Evolutionary conservation across 2,113 vertebrate genomes (phyloP).

Genomic region (Dissostichus mawsoni): DNA sequence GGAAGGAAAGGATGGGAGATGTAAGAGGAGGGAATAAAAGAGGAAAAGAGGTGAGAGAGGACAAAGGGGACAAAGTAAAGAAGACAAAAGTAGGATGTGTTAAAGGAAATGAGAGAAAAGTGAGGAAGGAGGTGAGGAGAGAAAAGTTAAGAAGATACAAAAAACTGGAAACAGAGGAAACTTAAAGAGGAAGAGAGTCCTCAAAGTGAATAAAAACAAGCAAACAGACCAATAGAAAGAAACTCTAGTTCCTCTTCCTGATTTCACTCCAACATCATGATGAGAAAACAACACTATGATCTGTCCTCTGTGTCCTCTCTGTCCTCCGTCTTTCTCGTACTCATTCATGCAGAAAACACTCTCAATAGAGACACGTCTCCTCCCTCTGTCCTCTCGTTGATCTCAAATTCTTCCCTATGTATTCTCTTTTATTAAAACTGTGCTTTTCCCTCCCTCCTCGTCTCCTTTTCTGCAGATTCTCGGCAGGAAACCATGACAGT

Average conservation of each 20-base stretch:
- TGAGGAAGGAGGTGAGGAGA: too few species aligned
- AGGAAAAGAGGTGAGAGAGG: neutral
- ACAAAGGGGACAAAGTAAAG: fast-evolving
- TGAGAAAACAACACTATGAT: neutral
- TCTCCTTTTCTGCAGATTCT: neutral
- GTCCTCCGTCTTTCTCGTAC: constrained; percentile 40
- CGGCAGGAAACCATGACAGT: neutral
- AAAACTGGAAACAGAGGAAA: too few species aligned
- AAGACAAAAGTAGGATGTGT: too few species aligned
- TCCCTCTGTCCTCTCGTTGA: constrained; percentile 14
- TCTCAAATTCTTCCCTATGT: constrained; percentile 3
- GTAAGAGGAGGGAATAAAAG: too few species aligned
- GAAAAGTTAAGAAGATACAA: neutral
- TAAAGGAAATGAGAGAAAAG: too few species aligned
- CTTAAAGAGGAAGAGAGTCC: too few species aligned
- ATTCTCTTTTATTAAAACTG: neutral
- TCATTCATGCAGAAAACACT: constrained; percentile 38
- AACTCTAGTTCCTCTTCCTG: too few species aligned
- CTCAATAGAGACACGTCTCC: constrained; percentile 4
- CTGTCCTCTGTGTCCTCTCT: constrained; percentile 3
- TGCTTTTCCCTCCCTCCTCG: neutral
- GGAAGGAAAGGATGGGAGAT: too few species aligned
- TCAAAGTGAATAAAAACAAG: too few species aligned
- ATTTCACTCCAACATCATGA: too few species aligned
- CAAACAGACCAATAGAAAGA: too few species aligned